phyloP scores from a whole-genome alignment of 1,140 invertebrate genomes.

The Zaprionus africanus region DNA sequence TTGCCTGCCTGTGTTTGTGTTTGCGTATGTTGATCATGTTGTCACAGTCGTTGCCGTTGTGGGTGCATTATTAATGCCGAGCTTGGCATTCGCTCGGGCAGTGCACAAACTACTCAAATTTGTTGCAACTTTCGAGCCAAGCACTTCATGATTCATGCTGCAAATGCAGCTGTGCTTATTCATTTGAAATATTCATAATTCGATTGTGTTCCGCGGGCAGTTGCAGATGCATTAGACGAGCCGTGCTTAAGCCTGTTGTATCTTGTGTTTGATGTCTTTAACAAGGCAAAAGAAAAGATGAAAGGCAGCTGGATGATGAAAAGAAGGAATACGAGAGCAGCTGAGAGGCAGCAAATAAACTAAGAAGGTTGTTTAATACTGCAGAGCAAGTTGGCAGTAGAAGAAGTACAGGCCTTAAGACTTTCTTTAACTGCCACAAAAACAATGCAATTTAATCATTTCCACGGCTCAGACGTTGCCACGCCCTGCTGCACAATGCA shows the following conservation, averaged over 20 bases:
- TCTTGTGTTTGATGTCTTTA: conserved; percentile 64
- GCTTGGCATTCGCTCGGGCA: conserved; percentile 76
- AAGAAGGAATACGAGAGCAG: background rate
- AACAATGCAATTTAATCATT: conserved; percentile 67
- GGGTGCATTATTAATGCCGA: conserved; percentile 74
- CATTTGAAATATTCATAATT: conserved; percentile 81
- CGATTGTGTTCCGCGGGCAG: conserved; percentile 72
- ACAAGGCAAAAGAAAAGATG: conserved; percentile 65
- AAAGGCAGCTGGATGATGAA: background rate
- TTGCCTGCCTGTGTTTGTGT: conserved; percentile 47
- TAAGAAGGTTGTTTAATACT: conserved; percentile 3
- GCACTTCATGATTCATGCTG: no score
- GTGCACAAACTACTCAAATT: conserved; percentile 28
- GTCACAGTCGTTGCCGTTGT: conserved; percentile 19
- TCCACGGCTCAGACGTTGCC: conserved; percentile 67
- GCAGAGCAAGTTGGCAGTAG: background rate
- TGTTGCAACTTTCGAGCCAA: conserved; percentile 57
- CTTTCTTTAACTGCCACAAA: conserved; percentile 53
- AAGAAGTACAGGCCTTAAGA: conserved; percentile 14
- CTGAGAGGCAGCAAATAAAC: conserved; percentile 12
- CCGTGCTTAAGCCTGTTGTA: conserved; percentile 13
- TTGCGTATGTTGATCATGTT: conserved; percentile 74
- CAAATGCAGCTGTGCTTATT: conserved; percentile 14
- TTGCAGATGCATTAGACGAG: background rate
- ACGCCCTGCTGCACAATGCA: conserved; percentile 33